A percentile compares a stretch with the other conserved stretches of the same genome.
Evolutionary conservation across 2,888 invertebrate species (phyloP).

Genomic region (Plebejus argus): DNA sequence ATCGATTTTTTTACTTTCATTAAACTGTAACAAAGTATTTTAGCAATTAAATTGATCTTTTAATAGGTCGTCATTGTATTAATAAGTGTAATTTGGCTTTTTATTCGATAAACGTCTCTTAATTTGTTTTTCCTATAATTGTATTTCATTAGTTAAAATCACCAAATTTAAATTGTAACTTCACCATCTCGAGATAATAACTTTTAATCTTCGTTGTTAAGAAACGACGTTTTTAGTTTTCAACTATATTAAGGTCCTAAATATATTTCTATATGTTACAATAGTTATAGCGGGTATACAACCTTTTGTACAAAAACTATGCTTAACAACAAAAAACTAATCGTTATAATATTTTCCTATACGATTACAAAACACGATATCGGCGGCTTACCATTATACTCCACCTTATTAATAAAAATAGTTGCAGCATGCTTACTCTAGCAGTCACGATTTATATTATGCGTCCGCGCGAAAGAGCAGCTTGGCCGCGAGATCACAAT

Average conservation of each 20-base stretch:
- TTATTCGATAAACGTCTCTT: not conserved
- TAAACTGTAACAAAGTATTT: not conserved
- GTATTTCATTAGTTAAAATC: not conserved
- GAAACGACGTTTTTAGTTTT: not conserved
- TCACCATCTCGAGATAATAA: not conserved
- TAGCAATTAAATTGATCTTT: constrained; percentile 4
- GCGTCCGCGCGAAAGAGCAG: no score
- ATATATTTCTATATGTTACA: constrained; percentile 23
- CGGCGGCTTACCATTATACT: constrained; percentile 1
- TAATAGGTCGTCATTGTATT: constrained; percentile 9
- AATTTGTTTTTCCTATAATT: not conserved
- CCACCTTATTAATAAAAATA: not conserved
- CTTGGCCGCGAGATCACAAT: no score
- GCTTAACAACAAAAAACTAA: constrained; percentile 17
- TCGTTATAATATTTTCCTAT: constrained; percentile 12
- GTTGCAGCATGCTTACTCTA: not conserved
- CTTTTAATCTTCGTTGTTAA: constrained; percentile 9
- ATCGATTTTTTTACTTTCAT: not conserved
- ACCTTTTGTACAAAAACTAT: constrained; percentile 20
- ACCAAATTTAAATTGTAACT: not conserved
- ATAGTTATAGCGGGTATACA: not conserved
- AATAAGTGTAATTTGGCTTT: constrained; percentile 22
- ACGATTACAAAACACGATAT: constrained; percentile 18
- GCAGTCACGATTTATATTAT: no score
- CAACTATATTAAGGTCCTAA: not conserved